Percentiles rank a stretch among this genome's conserved stretches.
phyloP scores from a whole-genome alignment of 1,140 invertebrate genomes.

The Anoplophora glabripennis region DNA sequence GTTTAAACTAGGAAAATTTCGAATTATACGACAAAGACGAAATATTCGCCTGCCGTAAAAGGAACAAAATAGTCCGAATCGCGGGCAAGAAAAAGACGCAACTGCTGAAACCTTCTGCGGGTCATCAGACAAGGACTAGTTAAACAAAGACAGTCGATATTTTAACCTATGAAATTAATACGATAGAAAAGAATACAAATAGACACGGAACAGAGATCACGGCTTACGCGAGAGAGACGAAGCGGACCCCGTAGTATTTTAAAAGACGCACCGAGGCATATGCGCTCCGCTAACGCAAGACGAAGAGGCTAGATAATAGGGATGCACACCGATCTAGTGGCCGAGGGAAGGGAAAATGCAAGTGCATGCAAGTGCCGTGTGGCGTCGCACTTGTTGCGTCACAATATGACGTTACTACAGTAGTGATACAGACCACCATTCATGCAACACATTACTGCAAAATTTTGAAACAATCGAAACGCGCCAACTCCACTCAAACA shows the following conservation, averaged over 20 bases:
- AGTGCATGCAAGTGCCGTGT: slow-evolving; percentile 48
- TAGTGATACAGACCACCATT: slow-evolving; percentile 45
- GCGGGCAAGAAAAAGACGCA: slow-evolving; percentile 38
- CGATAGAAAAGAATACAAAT: slow-evolving; percentile 45
- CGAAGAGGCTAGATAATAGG: slow-evolving; percentile 37
- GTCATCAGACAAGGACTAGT: slow-evolving; percentile 37
- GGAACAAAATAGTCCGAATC: slow-evolving; percentile 28
- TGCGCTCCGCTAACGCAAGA: slow-evolving; percentile 26
- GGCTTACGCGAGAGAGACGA: slow-evolving; percentile 25
- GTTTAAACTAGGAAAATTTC: slow-evolving; percentile 41
- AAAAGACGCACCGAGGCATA: slow-evolving; percentile 25
- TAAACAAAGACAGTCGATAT: slow-evolving; percentile 23
- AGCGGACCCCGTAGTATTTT: slow-evolving; percentile 16
- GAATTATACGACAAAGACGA: slow-evolving; percentile 32
- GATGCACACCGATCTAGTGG: slow-evolving; percentile 39
- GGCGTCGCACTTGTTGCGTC: slow-evolving; percentile 51
- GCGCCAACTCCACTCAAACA: slow-evolving; percentile 30
- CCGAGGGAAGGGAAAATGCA: slow-evolving; percentile 46
- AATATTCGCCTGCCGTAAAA: slow-evolving; percentile 30
- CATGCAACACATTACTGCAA: slow-evolving; percentile 43
- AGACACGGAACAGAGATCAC: slow-evolving; percentile 34
- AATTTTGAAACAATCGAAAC: slow-evolving; percentile 35
- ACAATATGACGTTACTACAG: slow-evolving; percentile 48
- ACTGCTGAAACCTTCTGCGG: slow-evolving; percentile 18
- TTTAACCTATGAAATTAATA: slow-evolving; percentile 43